Percentiles rank a stretch among this genome's conserved stretches.
Evolutionary conservation across 2,888 invertebrate species (phyloP).

Genomic region (Drosophila sordidula): DNA sequence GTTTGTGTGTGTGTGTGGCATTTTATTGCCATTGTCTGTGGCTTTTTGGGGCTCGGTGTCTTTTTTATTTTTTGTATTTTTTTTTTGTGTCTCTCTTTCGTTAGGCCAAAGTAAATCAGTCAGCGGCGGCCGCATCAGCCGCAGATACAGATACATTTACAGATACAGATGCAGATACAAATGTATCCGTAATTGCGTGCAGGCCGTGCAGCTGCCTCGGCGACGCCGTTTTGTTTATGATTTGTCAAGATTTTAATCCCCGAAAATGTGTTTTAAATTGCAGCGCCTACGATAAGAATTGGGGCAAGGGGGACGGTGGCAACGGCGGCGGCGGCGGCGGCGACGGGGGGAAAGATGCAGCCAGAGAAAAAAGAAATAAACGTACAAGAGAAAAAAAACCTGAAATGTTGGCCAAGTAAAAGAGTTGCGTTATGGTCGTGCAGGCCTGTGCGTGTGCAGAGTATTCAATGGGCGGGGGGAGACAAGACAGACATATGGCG

Average conservation of each 20-base stretch:
- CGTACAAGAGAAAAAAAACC: constrained; percentile 10
- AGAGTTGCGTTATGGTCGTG: constrained; percentile 29
- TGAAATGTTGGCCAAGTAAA: constrained; percentile 29
- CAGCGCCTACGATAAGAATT: constrained; percentile 59
- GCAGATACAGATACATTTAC: constrained; percentile 22
- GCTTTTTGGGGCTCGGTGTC: constrained; percentile 24
- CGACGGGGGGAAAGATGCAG: background rate
- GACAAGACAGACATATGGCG: constrained; percentile 44
- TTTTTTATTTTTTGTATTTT: constrained; percentile 15
- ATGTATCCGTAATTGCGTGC: constrained; percentile 55
- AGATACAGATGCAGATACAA: constrained; percentile 43
- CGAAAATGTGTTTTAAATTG: constrained; percentile 75
- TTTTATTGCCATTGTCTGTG: constrained; percentile 59
- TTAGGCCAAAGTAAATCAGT: constrained; percentile 56
- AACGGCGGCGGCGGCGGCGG: background rate
- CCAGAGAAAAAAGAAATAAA: background rate
- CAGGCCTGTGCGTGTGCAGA: background rate
- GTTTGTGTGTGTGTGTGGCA: constrained; percentile 49
- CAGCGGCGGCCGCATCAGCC: constrained; percentile 21
- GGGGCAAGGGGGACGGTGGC: constrained; percentile 4
- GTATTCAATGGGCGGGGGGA: background rate
- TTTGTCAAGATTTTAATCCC: constrained; percentile 73
- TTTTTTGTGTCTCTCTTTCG: constrained; percentile 23
- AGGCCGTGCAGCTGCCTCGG: constrained; percentile 38
- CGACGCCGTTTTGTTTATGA: constrained; percentile 72